A percentile compares a stretch with the other conserved stretches of the same genome.
phyloP scores from a whole-genome alignment of 2,797 vertebrate species.

The Rhynchonycteris naso region DNA sequence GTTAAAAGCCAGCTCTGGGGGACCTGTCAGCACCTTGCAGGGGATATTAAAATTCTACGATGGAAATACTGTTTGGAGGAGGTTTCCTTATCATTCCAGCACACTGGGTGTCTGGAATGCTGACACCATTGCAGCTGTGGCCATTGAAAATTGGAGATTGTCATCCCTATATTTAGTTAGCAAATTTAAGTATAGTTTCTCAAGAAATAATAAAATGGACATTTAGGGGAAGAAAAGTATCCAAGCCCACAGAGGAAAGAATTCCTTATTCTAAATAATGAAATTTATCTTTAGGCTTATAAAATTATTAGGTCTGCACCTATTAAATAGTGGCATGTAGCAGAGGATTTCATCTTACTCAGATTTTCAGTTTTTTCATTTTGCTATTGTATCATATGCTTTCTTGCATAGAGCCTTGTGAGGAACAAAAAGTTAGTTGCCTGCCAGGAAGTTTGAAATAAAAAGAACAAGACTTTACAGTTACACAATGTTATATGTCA shows the following conservation, averaged over 20 bases:
- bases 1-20: background rate
- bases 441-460: background rate
- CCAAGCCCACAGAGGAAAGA: background rate
- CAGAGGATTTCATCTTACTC: background rate
- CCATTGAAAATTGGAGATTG: background rate
- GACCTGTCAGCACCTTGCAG: background rate
- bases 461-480: background rate
- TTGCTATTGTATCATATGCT: background rate
- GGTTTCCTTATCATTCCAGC: background rate
- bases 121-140: background rate
- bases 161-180: background rate
- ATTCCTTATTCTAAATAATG: background rate
- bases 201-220: background rate
- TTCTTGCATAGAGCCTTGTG: background rate
- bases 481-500: background rate
- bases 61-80: background rate
- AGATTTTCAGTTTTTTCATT: background rate
- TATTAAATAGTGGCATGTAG: background rate
- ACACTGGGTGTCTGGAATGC: background rate
- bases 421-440: background rate
- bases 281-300: background rate
- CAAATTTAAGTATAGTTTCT: conserved; percentile 14
- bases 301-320: background rate
- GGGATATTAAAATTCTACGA: background rate
- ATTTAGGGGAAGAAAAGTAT: background rate